Conservation (phyloP, 2,113 vertebrate genomes). For the Lipophrys pholis region DNA sequence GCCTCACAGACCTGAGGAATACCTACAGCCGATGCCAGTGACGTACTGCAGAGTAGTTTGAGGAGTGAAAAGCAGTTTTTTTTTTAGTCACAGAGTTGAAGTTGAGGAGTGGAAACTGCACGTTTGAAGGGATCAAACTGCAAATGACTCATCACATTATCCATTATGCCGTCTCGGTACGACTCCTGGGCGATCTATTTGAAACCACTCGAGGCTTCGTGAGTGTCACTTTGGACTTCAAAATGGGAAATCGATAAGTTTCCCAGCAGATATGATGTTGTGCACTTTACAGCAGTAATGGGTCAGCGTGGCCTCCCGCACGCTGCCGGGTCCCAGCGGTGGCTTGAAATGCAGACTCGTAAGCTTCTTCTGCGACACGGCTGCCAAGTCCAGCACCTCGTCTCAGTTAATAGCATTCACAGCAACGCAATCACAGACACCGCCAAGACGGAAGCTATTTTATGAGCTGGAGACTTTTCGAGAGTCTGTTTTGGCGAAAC, state of each 20-base stretch:
- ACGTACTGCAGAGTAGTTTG: background rate
- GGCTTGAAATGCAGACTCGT: constrained; percentile 11
- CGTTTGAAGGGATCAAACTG: background rate
- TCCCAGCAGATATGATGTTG: background rate
- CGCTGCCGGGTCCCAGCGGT: background rate
- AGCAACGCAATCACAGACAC: background rate
- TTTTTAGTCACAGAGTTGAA: background rate
- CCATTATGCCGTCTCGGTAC: background rate
- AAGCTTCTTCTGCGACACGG: background rate
- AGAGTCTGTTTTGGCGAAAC: background rate
- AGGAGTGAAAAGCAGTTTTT: background rate
- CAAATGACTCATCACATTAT: background rate
- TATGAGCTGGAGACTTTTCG: background rate
- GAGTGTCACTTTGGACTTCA: constrained; percentile 22
- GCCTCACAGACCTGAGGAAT: background rate
- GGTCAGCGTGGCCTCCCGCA: constrained; percentile 13
- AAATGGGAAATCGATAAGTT: constrained; percentile 27
- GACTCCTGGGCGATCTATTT: background rate
- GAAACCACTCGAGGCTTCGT: background rate
- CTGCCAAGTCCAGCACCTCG: background rate
- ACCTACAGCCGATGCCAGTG: background rate
- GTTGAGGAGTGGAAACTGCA: background rate
- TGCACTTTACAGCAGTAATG: constrained; percentile 31
- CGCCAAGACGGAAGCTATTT: background rate
- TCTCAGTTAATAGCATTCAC: background rate